Base-by-base conservation (phyloP, 1,140 invertebrate species). In the Caenorhabditis elegans region DNA sequence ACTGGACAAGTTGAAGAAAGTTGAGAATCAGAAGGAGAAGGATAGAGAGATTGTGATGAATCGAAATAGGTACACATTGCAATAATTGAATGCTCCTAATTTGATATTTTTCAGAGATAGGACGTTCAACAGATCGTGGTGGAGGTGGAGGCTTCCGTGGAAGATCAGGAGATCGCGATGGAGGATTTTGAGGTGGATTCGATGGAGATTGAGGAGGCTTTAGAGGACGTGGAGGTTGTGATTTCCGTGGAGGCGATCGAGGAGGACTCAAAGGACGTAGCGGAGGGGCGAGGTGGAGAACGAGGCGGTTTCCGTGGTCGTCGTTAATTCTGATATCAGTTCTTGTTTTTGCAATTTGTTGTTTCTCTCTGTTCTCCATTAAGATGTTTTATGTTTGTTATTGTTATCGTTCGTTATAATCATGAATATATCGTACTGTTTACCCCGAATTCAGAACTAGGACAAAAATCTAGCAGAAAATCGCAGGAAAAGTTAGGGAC, bases 1-100 rank as follows among this genome's bases (percentile, higher is more conserved):
- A 82, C 76, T 4, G 81, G 81, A 15, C 53, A 82, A 75, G 53
- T 77, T 43, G 80, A 82, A 43, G 80, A n/a, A 82, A 48, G 70
- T 82, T 6, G 80, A 82, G 22, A 82, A 76, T 28, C 36, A 55
- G 13, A 51, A 48, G 15, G 70, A 76, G 19, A 82, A 60, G 47
- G 80, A 82, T 47, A 51, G 80, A 46, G 80, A 82, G 46, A 82
- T 82, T 48, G 80, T 75, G 3, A 77, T 60, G 65, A 48, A 82
- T 11, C 28, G 80, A 48, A 75, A 76, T 46, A 6, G 80, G 75
- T 76, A 28, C 19, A 24, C 31, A 51, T 49, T 22, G 1, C 22
- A n/a, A 1, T 48, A 11, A 26, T 8, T 53, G 8, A 24, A 53
- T 26, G 26, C 15, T 26, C 22, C 26, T 17, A 1, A 13, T 48